Evolutionary conservation across 2,113 vertebrate genomes (phyloP).

Genomic region (Nothobranchius furzeri): DNA sequence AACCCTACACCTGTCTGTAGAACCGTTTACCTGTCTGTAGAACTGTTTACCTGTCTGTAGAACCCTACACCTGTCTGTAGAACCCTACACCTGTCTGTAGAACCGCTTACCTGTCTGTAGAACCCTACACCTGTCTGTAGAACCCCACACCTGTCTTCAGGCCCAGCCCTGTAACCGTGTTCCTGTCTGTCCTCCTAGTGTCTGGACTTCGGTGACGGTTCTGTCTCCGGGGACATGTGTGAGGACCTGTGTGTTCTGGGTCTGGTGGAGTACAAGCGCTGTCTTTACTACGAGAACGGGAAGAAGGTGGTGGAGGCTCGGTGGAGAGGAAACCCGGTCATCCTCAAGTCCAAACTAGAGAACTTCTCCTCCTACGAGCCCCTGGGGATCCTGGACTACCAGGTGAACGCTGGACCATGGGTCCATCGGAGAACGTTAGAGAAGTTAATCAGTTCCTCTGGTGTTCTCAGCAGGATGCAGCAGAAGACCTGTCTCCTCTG

Average conservation of each 20-base stretch:
- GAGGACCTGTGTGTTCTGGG: constrained; percentile 88
- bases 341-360: constrained; percentile 93
- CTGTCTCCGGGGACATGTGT: constrained; percentile 88
- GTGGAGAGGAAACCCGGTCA: constrained; percentile 87
- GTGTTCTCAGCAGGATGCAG: constrained; percentile 46
- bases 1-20: too few species aligned
- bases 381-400: constrained; percentile 81
- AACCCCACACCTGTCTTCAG: too few species aligned
- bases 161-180: too few species aligned
- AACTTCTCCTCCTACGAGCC: constrained; percentile 89
- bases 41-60: too few species aligned
- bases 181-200: constrained; percentile 77
- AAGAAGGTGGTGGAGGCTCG: constrained; percentile 95
- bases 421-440: not conserved
- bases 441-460: not conserved
- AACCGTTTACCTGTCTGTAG: too few species aligned
- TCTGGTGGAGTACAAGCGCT: constrained; percentile 86
- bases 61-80: too few species aligned
- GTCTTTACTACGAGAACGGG: constrained; percentile 91
- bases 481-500: constrained; percentile 80
- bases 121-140: too few species aligned
- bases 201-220: constrained; percentile 83
- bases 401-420: constrained; percentile 47
- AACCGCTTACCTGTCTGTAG: too few species aligned
- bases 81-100: too few species aligned